These are phyloP conservation scores for Perdita meconis DNA, from an alignment of 2,888 invertebrate genomes.

Conservation along the genomic window DNA sequence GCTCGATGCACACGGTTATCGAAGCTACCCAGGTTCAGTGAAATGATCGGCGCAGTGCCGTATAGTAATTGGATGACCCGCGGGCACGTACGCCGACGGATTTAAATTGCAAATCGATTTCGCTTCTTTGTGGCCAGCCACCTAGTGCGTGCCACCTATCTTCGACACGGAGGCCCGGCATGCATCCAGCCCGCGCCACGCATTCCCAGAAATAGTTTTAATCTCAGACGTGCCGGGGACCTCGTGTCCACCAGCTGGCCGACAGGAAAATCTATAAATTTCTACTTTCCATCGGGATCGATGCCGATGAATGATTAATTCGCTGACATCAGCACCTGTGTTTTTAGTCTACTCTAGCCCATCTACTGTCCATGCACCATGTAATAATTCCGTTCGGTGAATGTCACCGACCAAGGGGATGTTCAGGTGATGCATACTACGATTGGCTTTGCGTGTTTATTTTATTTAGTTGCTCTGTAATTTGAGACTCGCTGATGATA, in stretches of 20 bases:
- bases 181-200: slow-evolving; percentile 30
- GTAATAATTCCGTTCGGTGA: neutral
- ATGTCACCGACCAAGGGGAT: neutral
- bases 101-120: slow-evolving; percentile 83
- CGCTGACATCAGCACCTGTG: slow-evolving; percentile 8
- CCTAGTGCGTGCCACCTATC: slow-evolving; percentile 77
- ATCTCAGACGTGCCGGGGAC: slow-evolving; percentile 64
- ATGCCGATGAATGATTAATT: slow-evolving; percentile 51
- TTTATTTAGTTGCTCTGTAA: neutral
- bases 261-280: slow-evolving; percentile 49
- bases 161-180: slow-evolving; percentile 72
- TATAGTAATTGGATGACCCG: slow-evolving; percentile 78
- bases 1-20: slow-evolving; percentile 68
- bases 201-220: slow-evolving; percentile 66
- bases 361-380: too few species aligned
- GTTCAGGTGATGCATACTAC: neutral
- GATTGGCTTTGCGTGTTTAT: neutral
- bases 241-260: slow-evolving; percentile 36
- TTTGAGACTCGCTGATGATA: neutral
- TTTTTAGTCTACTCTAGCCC: slow-evolving; percentile 16
- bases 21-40: slow-evolving; percentile 72
- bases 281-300: slow-evolving; percentile 36
- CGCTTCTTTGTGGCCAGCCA: slow-evolving; percentile 82
- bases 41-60: slow-evolving; percentile 72
- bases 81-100: slow-evolving; percentile 81